A percentile compares a stretch with the other conserved stretches of the same genome.
These are phyloP conservation scores for Parascotia fuliginaria DNA, from an alignment of 2,888 invertebrate species.

Conservation along the genomic window DNA sequence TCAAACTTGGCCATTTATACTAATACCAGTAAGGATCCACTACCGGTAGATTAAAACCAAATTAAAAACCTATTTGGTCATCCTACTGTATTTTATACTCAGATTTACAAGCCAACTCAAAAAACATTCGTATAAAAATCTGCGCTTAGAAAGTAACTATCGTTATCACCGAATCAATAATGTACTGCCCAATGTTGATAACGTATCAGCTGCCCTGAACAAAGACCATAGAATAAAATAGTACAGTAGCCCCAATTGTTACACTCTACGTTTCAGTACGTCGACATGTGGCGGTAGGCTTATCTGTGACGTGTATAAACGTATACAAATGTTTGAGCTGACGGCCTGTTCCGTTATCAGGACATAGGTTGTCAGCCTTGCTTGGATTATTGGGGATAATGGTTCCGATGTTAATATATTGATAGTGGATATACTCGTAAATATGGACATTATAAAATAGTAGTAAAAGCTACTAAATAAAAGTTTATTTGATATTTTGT, in stretches of 20 bases:
- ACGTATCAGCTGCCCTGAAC: conserved; percentile 64
- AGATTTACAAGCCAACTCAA: too few relatives aligned
- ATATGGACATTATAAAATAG: conserved; percentile 26
- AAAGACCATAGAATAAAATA: conserved; percentile 61
- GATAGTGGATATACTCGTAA: conserved; percentile 51
- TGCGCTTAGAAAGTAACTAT: conserved; percentile 64
- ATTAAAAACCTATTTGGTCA: too few relatives aligned
- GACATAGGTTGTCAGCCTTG: conserved; percentile 57
- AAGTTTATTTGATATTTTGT: too few relatives aligned
- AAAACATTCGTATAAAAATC: conserved; percentile 66
- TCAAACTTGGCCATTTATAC: too few relatives aligned
- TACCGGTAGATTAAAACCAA: too few relatives aligned
- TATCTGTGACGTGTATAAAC: conserved; percentile 59
- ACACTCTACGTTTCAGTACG: conserved; percentile 27
- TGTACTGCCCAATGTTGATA: conserved; percentile 70
- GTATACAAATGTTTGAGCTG: conserved; percentile 54
- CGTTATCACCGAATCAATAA: conserved; percentile 80
- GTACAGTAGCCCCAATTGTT: conserved; percentile 51
- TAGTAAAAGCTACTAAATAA: too few relatives aligned
- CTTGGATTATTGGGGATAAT: conserved; percentile 67
- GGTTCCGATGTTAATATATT: conserved; percentile 57
- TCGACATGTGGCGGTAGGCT: conserved; percentile 35
- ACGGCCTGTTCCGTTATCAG: conserved; percentile 49
- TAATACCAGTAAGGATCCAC: too few relatives aligned
- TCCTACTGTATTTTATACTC: too few relatives aligned